Conservation (phyloP, 1,140 invertebrate species). For the Carcinoscorpius rotundicauda region DNA sequence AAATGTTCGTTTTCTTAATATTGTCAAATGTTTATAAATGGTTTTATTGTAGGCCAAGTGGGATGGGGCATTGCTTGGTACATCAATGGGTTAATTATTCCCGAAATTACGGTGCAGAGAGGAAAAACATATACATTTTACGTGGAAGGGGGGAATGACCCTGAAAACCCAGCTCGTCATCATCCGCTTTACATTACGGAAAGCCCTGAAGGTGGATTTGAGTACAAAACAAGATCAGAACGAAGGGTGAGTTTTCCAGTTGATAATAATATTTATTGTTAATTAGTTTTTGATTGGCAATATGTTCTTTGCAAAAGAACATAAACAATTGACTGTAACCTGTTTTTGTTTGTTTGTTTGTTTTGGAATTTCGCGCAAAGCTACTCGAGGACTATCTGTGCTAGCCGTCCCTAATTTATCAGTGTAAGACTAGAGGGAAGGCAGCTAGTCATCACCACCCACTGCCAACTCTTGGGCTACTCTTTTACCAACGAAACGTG, state of each 20-base stretch:
- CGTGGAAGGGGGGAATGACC: constrained; percentile 70
- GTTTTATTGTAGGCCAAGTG: constrained; percentile 53
- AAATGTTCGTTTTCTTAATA: background rate
- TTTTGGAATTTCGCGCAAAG: too few relatives aligned
- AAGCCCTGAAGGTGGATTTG: constrained; percentile 77
- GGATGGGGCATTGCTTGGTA: constrained; percentile 92
- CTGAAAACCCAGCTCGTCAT: constrained; percentile 62
- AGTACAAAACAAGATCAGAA: constrained; percentile 70
- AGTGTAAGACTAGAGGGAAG: too few relatives aligned
- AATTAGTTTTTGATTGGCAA: too few relatives aligned
- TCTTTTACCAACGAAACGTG: too few relatives aligned
- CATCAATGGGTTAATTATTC: constrained; percentile 86
- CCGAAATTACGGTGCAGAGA: constrained; percentile 80
- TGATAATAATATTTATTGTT: background rate
- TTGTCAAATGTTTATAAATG: background rate
- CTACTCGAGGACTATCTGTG: too few relatives aligned
- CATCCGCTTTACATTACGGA: constrained; percentile 95
- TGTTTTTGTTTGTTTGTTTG: too few relatives aligned
- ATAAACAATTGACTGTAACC: too few relatives aligned
- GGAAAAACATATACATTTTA: constrained; percentile 82
- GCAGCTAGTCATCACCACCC: too few relatives aligned
- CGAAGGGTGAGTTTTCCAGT: constrained; percentile 28
- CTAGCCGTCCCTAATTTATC: too few relatives aligned
- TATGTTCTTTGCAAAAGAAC: too few relatives aligned
- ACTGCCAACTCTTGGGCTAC: too few relatives aligned